Conservation (phyloP, 2,113 vertebrate genomes). For the Lamprologus sp. region DNA sequence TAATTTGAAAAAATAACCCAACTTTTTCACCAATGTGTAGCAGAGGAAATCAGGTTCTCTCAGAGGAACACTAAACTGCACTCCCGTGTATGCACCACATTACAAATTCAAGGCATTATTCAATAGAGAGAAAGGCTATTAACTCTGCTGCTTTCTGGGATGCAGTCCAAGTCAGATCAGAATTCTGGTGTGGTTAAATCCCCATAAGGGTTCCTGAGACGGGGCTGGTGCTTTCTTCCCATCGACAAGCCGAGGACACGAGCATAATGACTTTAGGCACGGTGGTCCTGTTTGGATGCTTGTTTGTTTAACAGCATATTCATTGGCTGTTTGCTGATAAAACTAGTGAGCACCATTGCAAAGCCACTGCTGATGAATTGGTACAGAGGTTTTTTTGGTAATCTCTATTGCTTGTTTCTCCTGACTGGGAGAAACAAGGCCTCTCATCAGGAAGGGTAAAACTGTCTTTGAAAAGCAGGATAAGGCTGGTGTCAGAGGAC, state of each 20-base stretch:
- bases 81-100: constrained; percentile 55
- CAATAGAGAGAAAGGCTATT: constrained; percentile 66
- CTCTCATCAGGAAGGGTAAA: not conserved
- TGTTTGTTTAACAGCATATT: constrained; percentile 64
- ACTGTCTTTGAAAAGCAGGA: constrained; percentile 50
- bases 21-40: constrained; percentile 38
- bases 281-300: constrained; percentile 49
- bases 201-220: constrained; percentile 60
- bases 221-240: constrained; percentile 42
- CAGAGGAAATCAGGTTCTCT: constrained; percentile 57
- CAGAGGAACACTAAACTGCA: constrained; percentile 56
- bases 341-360: constrained; percentile 21
- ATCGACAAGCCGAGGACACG: constrained; percentile 21
- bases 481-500: not conserved
- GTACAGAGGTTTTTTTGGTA: not conserved
- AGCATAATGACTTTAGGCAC: constrained; percentile 57
- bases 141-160: constrained; percentile 65
- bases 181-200: constrained; percentile 63
- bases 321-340: constrained; percentile 55
- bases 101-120: constrained; percentile 71
- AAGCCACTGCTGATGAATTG: constrained; percentile 28
- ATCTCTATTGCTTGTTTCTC: constrained; percentile 15
- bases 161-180: constrained; percentile 58
- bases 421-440: not conserved
- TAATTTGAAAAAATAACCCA: constrained; percentile 46